Conservation (phyloP, 2,888 invertebrate genomes). For the Temnothorax rugatulus region DNA sequence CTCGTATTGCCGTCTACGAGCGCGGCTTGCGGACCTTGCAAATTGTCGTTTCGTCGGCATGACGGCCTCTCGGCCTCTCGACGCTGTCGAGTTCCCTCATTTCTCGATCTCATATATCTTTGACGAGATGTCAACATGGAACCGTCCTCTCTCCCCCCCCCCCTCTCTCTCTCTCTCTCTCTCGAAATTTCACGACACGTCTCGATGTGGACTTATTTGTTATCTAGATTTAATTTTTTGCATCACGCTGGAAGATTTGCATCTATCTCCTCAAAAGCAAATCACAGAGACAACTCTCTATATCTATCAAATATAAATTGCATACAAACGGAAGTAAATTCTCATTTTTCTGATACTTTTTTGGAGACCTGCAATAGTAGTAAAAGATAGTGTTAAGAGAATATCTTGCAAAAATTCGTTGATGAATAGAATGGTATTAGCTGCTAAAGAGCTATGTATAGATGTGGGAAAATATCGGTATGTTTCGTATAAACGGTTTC, state of each 20-base stretch:
- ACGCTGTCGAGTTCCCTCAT: slow-evolving; percentile 31
- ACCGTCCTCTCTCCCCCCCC: not conserved
- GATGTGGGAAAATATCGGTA: not conserved
- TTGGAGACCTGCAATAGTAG: too few relatives aligned
- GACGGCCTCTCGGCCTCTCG: slow-evolving; percentile 38
- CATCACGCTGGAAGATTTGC: not conserved
- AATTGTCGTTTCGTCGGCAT: slow-evolving; percentile 53
- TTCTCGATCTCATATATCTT: slow-evolving; percentile 35
- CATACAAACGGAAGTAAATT: not conserved
- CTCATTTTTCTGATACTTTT: not conserved
- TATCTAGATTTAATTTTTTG: not conserved
- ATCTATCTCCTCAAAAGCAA: not conserved
- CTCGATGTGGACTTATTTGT: not conserved
- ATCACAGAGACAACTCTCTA: not conserved
- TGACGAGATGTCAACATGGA: slow-evolving; percentile 14
- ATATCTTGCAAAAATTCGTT: not conserved
- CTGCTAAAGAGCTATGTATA: not conserved
- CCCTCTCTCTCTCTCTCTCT: too few relatives aligned
- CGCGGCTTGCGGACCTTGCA: slow-evolving; percentile 54
- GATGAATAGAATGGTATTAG: not conserved
- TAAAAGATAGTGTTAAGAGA: not conserved
- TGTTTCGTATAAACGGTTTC: not conserved
- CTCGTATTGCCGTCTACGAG: slow-evolving; percentile 57
- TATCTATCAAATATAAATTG: not conserved
- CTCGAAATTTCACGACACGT: not conserved